Evolutionary conservation across 2,797 vertebrate genomes (phyloP).

Genomic region (Tadarida brasiliensis): DNA sequence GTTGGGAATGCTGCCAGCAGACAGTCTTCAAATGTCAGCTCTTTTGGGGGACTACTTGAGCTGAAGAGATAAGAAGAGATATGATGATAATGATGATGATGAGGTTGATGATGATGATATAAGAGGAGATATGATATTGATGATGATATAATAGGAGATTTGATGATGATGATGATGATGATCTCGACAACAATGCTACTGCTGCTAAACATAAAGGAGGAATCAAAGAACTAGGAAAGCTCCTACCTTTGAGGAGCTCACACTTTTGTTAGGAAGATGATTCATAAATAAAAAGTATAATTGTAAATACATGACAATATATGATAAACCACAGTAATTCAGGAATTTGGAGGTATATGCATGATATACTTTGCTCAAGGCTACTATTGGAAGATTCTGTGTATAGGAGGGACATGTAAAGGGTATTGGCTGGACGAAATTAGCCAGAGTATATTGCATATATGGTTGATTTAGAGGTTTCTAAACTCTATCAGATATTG

Average conservation of each 20-base stretch:
- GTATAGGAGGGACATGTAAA: background rate
- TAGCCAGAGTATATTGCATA: background rate
- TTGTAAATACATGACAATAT: background rate
- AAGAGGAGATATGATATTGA: background rate
- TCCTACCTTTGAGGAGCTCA: background rate
- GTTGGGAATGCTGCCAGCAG: background rate
- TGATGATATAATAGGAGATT: background rate
- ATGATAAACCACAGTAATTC: background rate
- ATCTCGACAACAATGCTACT: background rate
- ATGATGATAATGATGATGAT: too few species aligned
- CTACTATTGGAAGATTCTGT: background rate
- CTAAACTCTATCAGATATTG: background rate
- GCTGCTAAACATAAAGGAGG: background rate
- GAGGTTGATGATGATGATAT: background rate
- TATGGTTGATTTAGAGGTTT: constrained; percentile 29
- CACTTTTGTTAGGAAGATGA: background rate
- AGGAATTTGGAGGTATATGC: background rate
- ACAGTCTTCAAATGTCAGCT: background rate
- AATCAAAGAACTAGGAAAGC: background rate
- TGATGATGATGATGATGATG: background rate
- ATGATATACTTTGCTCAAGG: background rate
- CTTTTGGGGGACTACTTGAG: background rate
- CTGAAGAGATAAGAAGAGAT: background rate
- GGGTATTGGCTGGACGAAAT: background rate
- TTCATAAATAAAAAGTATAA: constrained; percentile 5